These are phyloP conservation scores for Cyprinodon tularosa DNA, from an alignment of 2,113 vertebrate genomes.

Conservation along the genomic window DNA sequence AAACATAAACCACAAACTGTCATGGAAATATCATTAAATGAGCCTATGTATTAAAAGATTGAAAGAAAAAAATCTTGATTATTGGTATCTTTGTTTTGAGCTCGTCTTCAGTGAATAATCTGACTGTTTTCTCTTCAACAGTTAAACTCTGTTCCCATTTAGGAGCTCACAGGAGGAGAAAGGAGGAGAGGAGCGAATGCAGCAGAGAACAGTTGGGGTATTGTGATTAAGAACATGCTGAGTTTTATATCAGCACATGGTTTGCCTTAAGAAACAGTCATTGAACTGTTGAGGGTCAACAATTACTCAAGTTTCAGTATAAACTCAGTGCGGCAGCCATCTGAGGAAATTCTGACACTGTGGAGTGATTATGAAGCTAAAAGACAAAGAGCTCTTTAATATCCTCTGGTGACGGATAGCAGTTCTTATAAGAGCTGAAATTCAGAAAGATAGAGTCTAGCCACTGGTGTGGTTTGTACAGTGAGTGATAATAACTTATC, in stretches of 20 bases:
- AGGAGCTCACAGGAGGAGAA: slow-evolving; percentile 52
- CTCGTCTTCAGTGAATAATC: neutral
- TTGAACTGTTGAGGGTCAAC: slow-evolving; percentile 46
- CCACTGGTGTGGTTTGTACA: slow-evolving; percentile 15
- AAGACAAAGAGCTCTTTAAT: slow-evolving; percentile 47
- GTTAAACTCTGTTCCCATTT: slow-evolving; percentile 28
- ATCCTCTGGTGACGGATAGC: slow-evolving; percentile 14
- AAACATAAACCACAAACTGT: neutral
- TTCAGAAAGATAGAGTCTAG: slow-evolving; percentile 36
- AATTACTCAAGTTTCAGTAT: slow-evolving; percentile 27
- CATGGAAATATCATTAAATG: neutral
- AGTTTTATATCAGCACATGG: slow-evolving; percentile 54
- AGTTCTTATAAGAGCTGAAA: slow-evolving; percentile 31
- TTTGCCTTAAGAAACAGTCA: slow-evolving; percentile 60
- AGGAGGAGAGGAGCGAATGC: slow-evolving; percentile 41
- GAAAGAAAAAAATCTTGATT: neutral
- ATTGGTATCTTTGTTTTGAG: neutral
- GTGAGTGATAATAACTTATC: slow-evolving; percentile 25
- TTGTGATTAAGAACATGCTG: slow-evolving; percentile 57
- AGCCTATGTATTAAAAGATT: neutral
- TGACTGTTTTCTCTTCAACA: neutral
- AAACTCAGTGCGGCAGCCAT: slow-evolving; percentile 24
- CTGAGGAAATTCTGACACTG: slow-evolving; percentile 43
- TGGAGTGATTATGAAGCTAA: slow-evolving; percentile 29
- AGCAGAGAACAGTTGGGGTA: slow-evolving; percentile 54